A percentile compares a stretch with the other conserved stretches of the same genome.
Evolutionary conservation across 2,888 invertebrate genomes (phyloP).

Genomic region (Apamea crenata): DNA sequence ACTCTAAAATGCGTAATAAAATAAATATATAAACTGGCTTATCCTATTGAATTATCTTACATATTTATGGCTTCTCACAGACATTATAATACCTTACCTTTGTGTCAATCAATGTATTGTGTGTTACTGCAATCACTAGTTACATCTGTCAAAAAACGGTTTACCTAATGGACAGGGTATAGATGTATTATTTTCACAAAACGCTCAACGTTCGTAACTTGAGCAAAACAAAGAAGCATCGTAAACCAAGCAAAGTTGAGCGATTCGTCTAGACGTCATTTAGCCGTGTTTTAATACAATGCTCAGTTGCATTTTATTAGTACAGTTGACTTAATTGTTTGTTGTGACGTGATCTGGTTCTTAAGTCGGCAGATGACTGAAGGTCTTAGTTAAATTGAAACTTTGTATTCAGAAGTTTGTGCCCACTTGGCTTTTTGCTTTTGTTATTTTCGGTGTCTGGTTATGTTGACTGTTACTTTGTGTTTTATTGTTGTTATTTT

Average conservation of each 20-base stretch:
- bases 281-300: conserved; percentile 35
- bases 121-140: no score
- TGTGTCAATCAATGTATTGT: no score
- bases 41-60: no score
- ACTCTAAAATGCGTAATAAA: no score
- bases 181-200: not conserved
- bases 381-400: conserved; percentile 1
- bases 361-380: conserved; percentile 3
- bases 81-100: no score
- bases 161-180: no score
- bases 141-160: no score
- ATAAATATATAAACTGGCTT: no score
- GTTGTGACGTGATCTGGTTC: conserved; percentile 29
- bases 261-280: conserved; percentile 59
- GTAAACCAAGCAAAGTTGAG: conserved; percentile 49
- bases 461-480: not conserved
- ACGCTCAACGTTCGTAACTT: conserved; percentile 25
- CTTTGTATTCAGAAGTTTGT: not conserved
- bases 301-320: conserved; percentile 47
- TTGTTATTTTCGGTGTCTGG: not conserved
- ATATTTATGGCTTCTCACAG: no score
- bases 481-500: not conserved
- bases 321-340: conserved; percentile 46
- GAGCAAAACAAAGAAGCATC: conserved; percentile 7
- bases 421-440: no score